phyloP scores from a whole-genome alignment of 2,888 invertebrate species.

The Napeogenes sylphis region DNA sequence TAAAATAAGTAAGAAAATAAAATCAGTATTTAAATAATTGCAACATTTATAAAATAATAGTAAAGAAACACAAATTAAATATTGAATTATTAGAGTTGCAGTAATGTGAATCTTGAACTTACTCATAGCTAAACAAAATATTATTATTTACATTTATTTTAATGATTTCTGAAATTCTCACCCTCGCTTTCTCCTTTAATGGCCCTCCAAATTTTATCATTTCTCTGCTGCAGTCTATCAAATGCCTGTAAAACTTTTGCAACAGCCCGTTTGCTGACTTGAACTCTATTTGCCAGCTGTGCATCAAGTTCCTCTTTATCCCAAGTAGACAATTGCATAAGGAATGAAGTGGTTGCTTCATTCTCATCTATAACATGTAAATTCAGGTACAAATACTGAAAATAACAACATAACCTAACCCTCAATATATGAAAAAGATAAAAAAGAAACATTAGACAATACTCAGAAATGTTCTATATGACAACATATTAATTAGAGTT shows the following conservation, averaged over 20 bases:
- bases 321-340: slow-evolving; percentile 97
- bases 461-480: background rate
- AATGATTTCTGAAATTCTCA: slow-evolving; percentile 29
- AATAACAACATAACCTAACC: slow-evolving; percentile 19
- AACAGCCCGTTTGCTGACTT: slow-evolving; percentile 96
- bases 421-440: background rate
- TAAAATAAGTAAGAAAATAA: slow-evolving; percentile 22
- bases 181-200: slow-evolving; percentile 89
- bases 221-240: slow-evolving; percentile 95
- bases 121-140: too few species aligned
- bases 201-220: slow-evolving; percentile 94
- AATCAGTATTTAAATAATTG: background rate
- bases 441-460: background rate
- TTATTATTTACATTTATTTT: too few species aligned
- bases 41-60: background rate
- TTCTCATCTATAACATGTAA: slow-evolving; percentile 85
- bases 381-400: slow-evolving; percentile 30
- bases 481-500: background rate
- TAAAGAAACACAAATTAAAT: background rate
- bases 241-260: slow-evolving; percentile 98
- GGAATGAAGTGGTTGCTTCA: slow-evolving; percentile 96
- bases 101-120: too few species aligned
- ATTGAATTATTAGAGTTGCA: too few species aligned
- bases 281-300: slow-evolving; percentile 95
- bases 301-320: slow-evolving; percentile 98